Evolutionary conservation across 1,140 invertebrate genomes (phyloP), one percentile per base, ranked within the genome.

Genomic region (Mya arenaria): DNA sequence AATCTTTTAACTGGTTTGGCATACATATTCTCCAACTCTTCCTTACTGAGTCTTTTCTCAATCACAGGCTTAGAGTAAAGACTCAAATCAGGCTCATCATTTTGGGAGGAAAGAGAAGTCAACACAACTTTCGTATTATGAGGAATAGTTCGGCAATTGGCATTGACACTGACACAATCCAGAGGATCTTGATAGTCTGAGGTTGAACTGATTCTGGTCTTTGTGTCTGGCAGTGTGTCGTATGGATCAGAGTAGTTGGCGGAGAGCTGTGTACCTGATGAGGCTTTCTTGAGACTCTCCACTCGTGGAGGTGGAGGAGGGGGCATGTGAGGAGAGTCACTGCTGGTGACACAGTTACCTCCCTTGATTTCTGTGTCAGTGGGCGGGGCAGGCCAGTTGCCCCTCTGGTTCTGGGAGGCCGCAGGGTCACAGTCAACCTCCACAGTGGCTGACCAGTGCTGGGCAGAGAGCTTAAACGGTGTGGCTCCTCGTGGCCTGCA

Each of bases 71-170:
- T 80, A 34, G 15, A 48, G 30, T 80, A 80, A n/a, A 80, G 23
- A 80, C 77, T 80, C 28, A 71, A 34, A 62, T 80, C 77, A 39
- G 77, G 77, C 48, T 80, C 77, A 71, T 71, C 66, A 60, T 58
- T 60, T 23, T 65, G 41, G 13, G 77, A 69, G 10, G 36, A 23
- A 4, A 68, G n/a, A 1, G 52, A 44, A 15, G 69, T 65, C 8
- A 80, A 55, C 37, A 79, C 63, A 28, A 79, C 37, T 32, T 55
- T 68, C 13, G 77, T 34, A 71, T 60, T 10, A 58, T 80, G 52
- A 25, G 77, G 66, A 41, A 37, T 58, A 0, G 52, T 80, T 80
- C 77, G 58, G 10, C 36, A 25, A 56, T 68, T 71, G 41, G 34
- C 32, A n/a, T n/a, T n/a, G 34, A 44, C 17, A n/a, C 23, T 32